Percentiles rank a stretch among this genome's conserved stretches.
These are phyloP conservation scores for Odocoileus virginianus DNA, from an alignment of 2,113 vertebrate species.

Conservation along the genomic window DNA sequence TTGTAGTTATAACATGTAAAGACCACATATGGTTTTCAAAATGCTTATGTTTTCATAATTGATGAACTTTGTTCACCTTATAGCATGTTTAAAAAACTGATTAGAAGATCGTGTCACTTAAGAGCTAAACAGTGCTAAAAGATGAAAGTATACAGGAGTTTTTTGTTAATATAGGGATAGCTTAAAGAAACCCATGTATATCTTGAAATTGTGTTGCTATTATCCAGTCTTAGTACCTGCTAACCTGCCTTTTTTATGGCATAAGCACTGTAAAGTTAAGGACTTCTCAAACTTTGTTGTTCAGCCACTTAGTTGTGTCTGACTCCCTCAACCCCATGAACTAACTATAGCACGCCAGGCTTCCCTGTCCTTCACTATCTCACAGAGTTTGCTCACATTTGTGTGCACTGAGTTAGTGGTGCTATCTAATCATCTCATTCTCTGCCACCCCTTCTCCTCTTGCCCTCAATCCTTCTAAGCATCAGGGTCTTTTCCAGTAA, in stretches of 20 bases:
- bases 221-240: background rate
- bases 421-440: background rate
- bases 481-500: background rate
- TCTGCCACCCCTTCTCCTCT: background rate
- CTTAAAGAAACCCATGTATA: background rate
- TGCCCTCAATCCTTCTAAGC: background rate
- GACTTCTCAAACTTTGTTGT: background rate
- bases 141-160: background rate
- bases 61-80: background rate
- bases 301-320: background rate
- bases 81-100: background rate
- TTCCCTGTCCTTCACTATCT: background rate
- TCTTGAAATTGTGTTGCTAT: background rate
- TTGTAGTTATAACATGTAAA: background rate
- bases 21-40: background rate
- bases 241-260: background rate
- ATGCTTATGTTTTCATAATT: conserved; percentile 4
- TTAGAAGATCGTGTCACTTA: background rate
- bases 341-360: background rate
- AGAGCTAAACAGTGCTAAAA: background rate
- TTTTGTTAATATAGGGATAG: conserved; percentile 21
- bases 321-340: background rate
- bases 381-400: background rate
- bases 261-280: background rate
- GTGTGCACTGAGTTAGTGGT: background rate